These are phyloP conservation scores for Tipula confusa DNA, from an alignment of 2,888 invertebrate species.

Conservation along the genomic window DNA sequence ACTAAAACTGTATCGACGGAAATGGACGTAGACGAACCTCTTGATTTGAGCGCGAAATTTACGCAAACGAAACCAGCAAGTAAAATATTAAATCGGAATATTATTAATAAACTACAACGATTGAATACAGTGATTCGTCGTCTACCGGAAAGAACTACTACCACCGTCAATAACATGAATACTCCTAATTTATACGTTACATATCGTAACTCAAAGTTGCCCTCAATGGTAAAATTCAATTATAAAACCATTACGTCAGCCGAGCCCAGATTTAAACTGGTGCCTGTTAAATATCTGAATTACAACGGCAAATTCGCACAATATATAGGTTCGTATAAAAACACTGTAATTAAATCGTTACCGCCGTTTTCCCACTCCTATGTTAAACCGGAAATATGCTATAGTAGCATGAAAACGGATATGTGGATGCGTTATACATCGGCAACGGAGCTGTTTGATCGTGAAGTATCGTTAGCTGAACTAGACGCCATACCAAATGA, in stretches of 20 bases:
- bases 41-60: neutral
- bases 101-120: neutral
- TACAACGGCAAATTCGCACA: neutral
- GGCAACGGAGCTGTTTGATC: neutral
- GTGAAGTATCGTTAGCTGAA: neutral
- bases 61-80: neutral
- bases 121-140: neutral
- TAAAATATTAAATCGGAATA: neutral
- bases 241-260: too few relatives aligned
- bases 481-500: neutral
- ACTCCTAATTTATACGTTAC: neutral
- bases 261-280: too few relatives aligned
- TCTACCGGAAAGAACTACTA: neutral
- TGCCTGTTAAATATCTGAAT: neutral
- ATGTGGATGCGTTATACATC: neutral
- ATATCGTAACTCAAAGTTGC: too few relatives aligned
- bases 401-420: neutral
- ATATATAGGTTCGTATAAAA: neutral
- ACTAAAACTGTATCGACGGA: neutral
- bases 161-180: neutral
- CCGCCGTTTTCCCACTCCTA: neutral
- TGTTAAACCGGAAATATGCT: neutral
- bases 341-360: neutral
- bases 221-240: too few relatives aligned
- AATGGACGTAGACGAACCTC: neutral